A percentile compares a stretch with the other conserved stretches of the same genome.
phyloP scores from a whole-genome alignment of 2,888 invertebrate genomes.

The Lepidocyrtoides sp. region DNA sequence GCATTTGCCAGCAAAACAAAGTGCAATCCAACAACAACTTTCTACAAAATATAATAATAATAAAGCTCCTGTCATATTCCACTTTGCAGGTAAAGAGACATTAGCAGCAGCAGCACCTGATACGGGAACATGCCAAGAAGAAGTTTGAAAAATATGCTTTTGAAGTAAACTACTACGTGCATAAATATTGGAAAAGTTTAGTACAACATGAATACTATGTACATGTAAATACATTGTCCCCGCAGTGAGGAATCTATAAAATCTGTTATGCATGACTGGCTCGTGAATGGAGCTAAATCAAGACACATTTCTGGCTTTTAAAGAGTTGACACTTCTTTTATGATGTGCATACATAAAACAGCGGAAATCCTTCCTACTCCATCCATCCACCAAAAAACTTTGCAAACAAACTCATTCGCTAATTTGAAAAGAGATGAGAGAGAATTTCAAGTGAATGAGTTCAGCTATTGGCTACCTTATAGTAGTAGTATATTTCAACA shows the following conservation, averaged over 20 bases:
- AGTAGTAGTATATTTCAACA: no score
- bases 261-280: background rate
- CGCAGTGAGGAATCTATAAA: background rate
- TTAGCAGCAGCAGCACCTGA: no score
- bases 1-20: no score
- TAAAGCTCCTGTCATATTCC: no score
- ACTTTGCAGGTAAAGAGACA: no score
- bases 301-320: background rate
- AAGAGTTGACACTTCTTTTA: constrained; percentile 24
- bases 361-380: background rate
- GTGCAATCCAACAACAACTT: no score
- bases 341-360: constrained; percentile 27
- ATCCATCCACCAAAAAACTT: no score
- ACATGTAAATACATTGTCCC: background rate
- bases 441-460: background rate
- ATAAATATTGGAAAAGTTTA: background rate
- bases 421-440: background rate
- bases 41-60: no score
- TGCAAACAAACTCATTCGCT: constrained; percentile 23
- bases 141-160: no score
- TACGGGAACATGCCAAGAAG: no score
- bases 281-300: background rate
- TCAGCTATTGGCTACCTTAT: no score
- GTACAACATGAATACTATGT: background rate
- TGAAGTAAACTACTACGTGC: no score